Evolutionary conservation across 2,888 invertebrate genomes (phyloP), one percentile per base, ranked within the genome.

Genomic region (Hyppa rectilinea): DNA sequence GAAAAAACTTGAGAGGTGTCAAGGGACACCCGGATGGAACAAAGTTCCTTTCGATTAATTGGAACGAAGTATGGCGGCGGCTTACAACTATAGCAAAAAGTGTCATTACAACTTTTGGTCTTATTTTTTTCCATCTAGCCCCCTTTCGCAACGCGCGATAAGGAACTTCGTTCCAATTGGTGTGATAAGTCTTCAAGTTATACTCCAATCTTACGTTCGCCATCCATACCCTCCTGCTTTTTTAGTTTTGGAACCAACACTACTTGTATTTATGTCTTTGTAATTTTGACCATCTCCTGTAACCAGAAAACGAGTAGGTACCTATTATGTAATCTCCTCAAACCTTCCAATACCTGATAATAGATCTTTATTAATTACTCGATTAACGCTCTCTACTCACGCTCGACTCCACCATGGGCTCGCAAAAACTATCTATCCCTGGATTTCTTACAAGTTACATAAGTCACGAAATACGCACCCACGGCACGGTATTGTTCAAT

Each of bases 391-490:
- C 36, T 56, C 58, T 36, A 36, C 71, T 69, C 71, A 62, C 71
- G 59, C 29, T 78, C 61, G 17, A 67, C 29, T 36, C 38, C 36
- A 31, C 53, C 43, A 69, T 61, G 38, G 38, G 6, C 23, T 66
- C 59, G 63, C 66, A 80, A 80, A 66, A 73, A 72, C 60, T 38
- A 73, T 75, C 47, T n/a, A 66, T 29, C 66, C 56, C 75, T 81
- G 40, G 67, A 62, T 61, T 66, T 63, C 69, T 75, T 65, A 58
- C 55, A n/a, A n/a, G n/a, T 83, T 85, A 78, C 81, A 63, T 78
- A 85, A 83, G 61, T 62, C 67, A 73, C 83, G 69, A 83, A 80
- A 83, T 83, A 65, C 55, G 61, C 80, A 80, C 83, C 68, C 81
- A 71, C 68, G 77, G 64, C 58, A 71, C 55, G 20, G 69, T 75